Base-by-base conservation (phyloP, 2,797 vertebrate genomes). In the Scomberomorus guttatus region DNA sequence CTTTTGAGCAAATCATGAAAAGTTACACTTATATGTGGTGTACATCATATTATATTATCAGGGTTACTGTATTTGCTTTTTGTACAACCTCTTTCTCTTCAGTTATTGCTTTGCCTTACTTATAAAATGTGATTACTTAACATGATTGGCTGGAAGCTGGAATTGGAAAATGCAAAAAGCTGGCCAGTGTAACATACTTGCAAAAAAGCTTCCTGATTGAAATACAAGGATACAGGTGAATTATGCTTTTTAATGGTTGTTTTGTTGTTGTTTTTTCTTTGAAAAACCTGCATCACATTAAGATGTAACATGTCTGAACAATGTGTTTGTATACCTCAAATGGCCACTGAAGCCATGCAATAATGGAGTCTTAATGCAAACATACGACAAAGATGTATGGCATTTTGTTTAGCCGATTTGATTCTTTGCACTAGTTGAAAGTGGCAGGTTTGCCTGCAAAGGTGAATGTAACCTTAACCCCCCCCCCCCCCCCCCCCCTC, bases 281-380 rank as follows among this genome's bases (percentile, higher is more conserved):
- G 27, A 42, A 55, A 11, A 13, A 0, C 48, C 50, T 65, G 51
- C 25, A 62, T 83, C 14, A 54, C 72, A 44, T 57, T 34, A 58
- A 64, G 27, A 22, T 50, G 24, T 69, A 51, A 51, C 24, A 34
- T 69, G 56, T 82, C 34, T 17, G 71, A 73, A 59, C 64, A 68
- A 72, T 72, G 51, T 82, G 62, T 88, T 85, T 85, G 87, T 92
- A 82, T 93, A 92, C 91, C 91, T 93, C 90, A 89, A 75, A 82
- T 55, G 46, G 88, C 89, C 89, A 61, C 56, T 62, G 63, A 83
- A 83, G 91, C 75, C 90, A 83, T 78, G 87, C 91, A 92, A 88
- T 91, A 85, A 84, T 81, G 63, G 78, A 87, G 84, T 93, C 91
- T 90, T 92, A 89, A 89, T 89, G 85, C 84, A 88, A 83, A 77